phyloP scores from a whole-genome alignment of 2,888 invertebrate species.

The Sclerodermus sp. region DNA sequence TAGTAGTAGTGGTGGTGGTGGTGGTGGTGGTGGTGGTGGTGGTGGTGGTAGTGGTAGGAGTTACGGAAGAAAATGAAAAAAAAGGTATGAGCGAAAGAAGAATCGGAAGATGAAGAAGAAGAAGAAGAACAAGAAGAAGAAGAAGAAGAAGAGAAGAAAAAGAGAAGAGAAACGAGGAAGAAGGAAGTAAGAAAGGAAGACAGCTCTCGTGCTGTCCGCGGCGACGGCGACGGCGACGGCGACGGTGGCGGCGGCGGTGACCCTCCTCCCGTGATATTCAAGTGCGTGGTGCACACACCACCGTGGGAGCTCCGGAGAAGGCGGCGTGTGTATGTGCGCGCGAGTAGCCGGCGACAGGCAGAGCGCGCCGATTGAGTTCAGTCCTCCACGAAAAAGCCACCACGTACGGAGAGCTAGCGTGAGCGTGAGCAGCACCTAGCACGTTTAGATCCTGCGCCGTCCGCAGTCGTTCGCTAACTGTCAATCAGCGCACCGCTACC shows the following conservation, averaged over 20 bases:
- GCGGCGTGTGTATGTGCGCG: constrained; percentile 13
- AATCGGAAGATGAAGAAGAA: too few relatives aligned
- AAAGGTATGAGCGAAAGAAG: too few relatives aligned
- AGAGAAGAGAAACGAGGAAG: background rate
- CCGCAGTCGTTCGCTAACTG: constrained; percentile 70
- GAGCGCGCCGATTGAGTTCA: constrained; percentile 21
- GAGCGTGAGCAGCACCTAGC: constrained; percentile 47
- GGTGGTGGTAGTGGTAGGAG: too few relatives aligned
- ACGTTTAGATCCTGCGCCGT: constrained; percentile 64
- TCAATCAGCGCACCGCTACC: constrained; percentile 64
- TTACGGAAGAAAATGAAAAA: too few relatives aligned
- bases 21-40: too few relatives aligned
- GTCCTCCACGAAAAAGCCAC: constrained; percentile 4
- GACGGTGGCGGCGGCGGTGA: constrained; percentile 38
- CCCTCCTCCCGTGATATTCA: background rate
- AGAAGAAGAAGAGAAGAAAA: background rate
- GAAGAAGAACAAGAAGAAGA: too few relatives aligned
- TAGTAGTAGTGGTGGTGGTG: too few relatives aligned
- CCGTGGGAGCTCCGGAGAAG: constrained; percentile 8
- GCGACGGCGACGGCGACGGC: constrained; percentile 57
- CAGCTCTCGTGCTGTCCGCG: constrained; percentile 23
- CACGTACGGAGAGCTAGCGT: constrained; percentile 44
- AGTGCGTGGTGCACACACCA: too few relatives aligned
- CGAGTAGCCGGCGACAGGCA: constrained; percentile 28
- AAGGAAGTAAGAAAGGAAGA: background rate